phyloP scores from a whole-genome alignment of 2,888 invertebrate genomes.

The Polia nebulosa region DNA sequence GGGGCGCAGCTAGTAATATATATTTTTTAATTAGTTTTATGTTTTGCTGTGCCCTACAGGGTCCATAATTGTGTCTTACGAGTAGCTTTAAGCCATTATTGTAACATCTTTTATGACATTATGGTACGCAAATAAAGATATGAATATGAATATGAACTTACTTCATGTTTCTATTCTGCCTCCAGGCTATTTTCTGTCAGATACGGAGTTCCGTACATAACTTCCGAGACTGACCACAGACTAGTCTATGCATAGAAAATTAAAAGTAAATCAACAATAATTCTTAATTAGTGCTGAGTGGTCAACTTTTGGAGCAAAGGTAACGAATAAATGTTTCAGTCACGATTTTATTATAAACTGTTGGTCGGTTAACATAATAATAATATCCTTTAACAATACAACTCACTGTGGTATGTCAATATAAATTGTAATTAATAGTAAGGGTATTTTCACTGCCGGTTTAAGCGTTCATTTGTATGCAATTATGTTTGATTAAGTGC shows the following conservation, averaged over 20 bases:
- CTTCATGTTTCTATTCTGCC: constrained; percentile 4
- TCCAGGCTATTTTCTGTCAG: constrained; percentile 19
- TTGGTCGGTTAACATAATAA: constrained; percentile 35
- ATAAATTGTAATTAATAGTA: constrained; percentile 59
- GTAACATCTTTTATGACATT: too few species aligned
- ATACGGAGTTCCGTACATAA: constrained; percentile 30
- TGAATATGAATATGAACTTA: too few species aligned
- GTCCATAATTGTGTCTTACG: too few species aligned
- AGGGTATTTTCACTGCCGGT: constrained; percentile 62
- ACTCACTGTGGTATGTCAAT: constrained; percentile 58
- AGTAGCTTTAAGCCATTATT: too few species aligned
- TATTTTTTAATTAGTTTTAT: too few species aligned
- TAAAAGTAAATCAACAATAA: constrained; percentile 37
- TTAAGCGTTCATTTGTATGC: constrained; percentile 55
- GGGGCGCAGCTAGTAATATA: too few species aligned
- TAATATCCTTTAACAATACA: constrained; percentile 66
- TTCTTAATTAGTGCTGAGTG: constrained; percentile 49
- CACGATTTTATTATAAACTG: constrained; percentile 45
- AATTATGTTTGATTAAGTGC: constrained; percentile 53
- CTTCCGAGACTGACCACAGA: constrained; percentile 21
- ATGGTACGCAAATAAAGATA: too few species aligned
- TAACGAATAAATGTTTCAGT: constrained; percentile 35
- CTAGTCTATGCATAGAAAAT: constrained; percentile 28
- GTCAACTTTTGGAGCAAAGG: constrained; percentile 17
- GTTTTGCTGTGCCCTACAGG: too few species aligned